phyloP scores from a whole-genome alignment of 2,797 vertebrate species.

The Sebastes diploproa region DNA sequence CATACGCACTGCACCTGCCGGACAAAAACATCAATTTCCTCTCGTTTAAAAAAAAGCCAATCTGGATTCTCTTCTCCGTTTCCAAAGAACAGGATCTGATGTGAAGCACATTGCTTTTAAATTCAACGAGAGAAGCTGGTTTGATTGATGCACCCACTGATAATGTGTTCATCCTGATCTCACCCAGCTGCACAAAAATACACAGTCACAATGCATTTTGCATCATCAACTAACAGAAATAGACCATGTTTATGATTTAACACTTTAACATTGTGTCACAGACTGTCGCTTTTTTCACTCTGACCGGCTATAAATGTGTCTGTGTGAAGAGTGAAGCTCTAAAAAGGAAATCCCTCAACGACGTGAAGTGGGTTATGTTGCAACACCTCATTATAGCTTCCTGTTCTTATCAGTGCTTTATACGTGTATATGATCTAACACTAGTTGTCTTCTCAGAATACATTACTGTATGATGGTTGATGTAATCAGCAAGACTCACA shows the following conservation, averaged over 20 bases:
- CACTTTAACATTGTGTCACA: neutral
- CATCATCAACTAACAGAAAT: neutral
- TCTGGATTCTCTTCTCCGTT: neutral
- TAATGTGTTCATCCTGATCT: neutral
- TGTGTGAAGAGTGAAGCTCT: neutral
- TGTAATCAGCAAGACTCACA: neutral
- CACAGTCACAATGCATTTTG: neutral
- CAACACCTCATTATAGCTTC: slow-evolving; percentile 32
- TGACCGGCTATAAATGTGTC: neutral
- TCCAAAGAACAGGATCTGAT: neutral
- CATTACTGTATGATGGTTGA: neutral
- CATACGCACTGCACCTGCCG: neutral
- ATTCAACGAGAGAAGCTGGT: neutral
- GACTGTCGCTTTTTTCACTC: neutral
- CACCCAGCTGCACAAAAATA: neutral
- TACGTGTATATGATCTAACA: neutral
- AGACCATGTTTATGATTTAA: neutral
- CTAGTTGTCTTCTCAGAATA: neutral
- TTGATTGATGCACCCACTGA: neutral
- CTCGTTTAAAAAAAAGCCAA: neutral
- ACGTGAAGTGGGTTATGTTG: slow-evolving; percentile 2
- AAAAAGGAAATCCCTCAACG: slow-evolving; percentile 23
- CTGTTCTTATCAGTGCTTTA: slow-evolving; percentile 6
- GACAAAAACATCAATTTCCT: neutral
- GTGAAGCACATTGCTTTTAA: neutral